These are phyloP conservation scores for Rafetus swinhoei DNA, from an alignment of 2,113 vertebrate species.

Conservation along the genomic window DNA sequence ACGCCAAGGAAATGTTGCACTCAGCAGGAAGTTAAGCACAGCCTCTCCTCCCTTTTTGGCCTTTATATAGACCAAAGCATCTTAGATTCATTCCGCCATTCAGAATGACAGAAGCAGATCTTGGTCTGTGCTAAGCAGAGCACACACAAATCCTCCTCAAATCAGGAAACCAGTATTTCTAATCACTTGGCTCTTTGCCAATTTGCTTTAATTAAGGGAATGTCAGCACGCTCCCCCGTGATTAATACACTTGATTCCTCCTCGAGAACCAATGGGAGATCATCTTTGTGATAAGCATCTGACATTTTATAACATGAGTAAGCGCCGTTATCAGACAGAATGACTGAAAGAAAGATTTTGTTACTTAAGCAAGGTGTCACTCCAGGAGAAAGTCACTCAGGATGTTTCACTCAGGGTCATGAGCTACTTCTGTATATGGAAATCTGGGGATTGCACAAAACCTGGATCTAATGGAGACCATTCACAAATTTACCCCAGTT, in stretches of 20 bases:
- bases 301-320: neutral
- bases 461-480: neutral
- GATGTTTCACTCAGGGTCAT: neutral
- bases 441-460: neutral
- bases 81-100: neutral
- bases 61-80: no score
- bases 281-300: neutral
- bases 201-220: neutral
- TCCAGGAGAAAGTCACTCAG: neutral
- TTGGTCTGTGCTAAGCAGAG: neutral
- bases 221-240: neutral
- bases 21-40: no score
- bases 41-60: no score
- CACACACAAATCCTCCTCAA: neutral
- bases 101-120: no score
- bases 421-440: neutral
- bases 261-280: neutral
- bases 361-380: neutral
- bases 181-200: neutral
- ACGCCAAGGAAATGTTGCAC: no score
- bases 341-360: neutral
- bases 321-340: neutral
- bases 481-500: neutral
- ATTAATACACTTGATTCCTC: neutral
- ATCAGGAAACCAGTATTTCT: fast-evolving